Evolutionary conservation across 2,113 vertebrate genomes (phyloP), one percentile per base, ranked within the genome.

Genomic region (Odocoileus virginianus): DNA sequence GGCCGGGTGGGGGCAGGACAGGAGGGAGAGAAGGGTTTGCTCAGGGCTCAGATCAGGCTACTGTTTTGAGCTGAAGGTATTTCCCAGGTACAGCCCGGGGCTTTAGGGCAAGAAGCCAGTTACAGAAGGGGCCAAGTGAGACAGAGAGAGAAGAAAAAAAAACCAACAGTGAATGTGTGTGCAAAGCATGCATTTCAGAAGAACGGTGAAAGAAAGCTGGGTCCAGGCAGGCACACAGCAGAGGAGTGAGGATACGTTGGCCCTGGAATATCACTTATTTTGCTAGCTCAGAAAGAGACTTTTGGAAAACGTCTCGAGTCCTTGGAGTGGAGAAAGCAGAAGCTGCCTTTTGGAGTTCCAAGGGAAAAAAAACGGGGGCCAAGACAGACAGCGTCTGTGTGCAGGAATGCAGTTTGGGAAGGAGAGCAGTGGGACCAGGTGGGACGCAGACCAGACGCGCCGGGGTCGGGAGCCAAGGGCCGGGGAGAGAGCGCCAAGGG

Each of bases 181-280:
- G 74, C 54, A 36, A 19, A 61, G 45, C 47, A 43, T 1, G 4
- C 30, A 4, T 27, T 64, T 40, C 74, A 25, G 9, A 54, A 60
- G 30, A 57, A 17, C 52, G 1, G 5, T 4, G n/a, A 36, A 28
- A 30, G 58, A 40, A 64, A 1, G 55, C 43, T 17, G 71, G 14
- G 30, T 0, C 6, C 82, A 17, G 47, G 36, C 1, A 6, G 82
- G 36, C 0, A 11, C 36, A 1, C 14, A 50, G 21, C 33, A 33
- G 76, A 23, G 28, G 23, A 45, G 23, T 1, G 2, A 28, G 17
- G 40, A 2, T 10, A 10, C 13, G 1, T 0, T 3, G 3, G 17
- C 57, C 95, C 93, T 85, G 82, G 50, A 79, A 85, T 84, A 61
- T 14, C 78, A 85, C 57, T 81, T 79, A 79, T 40, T 45, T 28